Percentiles rank a stretch among this genome's conserved stretches.
Evolutionary conservation across 2,888 invertebrate species (phyloP).

Genomic region (Leistus spinibarbis): DNA sequence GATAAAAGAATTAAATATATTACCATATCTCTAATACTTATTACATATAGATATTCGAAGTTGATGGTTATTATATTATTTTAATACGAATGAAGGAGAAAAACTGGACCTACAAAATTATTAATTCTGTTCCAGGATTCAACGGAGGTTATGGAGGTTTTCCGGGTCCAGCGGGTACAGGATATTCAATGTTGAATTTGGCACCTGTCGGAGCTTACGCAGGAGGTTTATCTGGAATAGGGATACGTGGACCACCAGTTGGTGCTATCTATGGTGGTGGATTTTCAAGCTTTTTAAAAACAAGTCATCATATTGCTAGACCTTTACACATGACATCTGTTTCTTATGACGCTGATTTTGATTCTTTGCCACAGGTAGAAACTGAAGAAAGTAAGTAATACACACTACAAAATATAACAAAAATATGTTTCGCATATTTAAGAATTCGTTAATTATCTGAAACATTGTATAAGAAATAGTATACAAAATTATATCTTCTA

Average conservation of each 20-base stretch:
- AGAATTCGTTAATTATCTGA: no score
- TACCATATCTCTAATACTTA: no score
- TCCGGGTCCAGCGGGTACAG: not conserved
- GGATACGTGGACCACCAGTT: not conserved
- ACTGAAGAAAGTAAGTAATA: not conserved
- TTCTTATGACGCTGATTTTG: no score
- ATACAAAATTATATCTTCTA: no score
- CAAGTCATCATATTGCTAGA: not conserved
- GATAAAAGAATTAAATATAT: no score
- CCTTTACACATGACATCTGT: not conserved
- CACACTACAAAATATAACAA: not conserved
- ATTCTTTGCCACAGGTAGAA: no score
- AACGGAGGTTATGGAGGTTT: not conserved
- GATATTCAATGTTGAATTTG: no score
- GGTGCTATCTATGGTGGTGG: not conserved
- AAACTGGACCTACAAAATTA: not conserved
- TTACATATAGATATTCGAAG: not conserved
- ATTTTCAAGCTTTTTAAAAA: not conserved
- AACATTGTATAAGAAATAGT: no score
- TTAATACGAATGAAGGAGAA: not conserved
- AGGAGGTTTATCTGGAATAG: not conserved
- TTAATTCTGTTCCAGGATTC: not conserved
- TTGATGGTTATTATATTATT: not conserved
- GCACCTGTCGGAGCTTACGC: not conserved
- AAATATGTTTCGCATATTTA: not conserved